Evolutionary conservation across 2,797 vertebrate genomes (phyloP).

Genomic region (Protonibea diacanthus): DNA sequence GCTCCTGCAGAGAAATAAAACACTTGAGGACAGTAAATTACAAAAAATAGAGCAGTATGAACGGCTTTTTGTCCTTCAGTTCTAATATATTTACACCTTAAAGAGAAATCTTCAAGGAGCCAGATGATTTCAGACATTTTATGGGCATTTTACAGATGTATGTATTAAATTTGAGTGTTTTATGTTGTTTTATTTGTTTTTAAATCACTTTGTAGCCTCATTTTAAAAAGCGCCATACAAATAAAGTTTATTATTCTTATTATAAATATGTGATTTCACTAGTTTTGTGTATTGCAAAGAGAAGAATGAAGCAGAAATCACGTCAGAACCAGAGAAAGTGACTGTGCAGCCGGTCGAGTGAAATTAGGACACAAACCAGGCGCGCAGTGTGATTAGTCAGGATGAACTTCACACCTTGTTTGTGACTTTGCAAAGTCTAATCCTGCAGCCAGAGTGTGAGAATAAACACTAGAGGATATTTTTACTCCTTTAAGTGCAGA

Average conservation of each 20-base stretch:
- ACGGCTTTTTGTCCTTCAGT: not conserved
- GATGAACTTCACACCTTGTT: slow-evolving; percentile 10
- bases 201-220: too few species aligned
- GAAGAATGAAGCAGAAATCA: slow-evolving; percentile 4
- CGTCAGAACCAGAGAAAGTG: not conserved
- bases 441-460: slow-evolving; percentile 15
- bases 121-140: not conserved
- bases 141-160: too few species aligned
- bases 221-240: too few species aligned
- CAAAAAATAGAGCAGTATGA: not conserved
- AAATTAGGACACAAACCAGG: slow-evolving; percentile 5
- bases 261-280: not conserved
- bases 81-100: not conserved
- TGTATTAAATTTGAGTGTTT: too few species aligned
- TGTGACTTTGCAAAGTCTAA: slow-evolving; percentile 29
- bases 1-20: not conserved
- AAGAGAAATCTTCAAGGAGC: too few species aligned
- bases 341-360: not conserved
- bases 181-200: too few species aligned
- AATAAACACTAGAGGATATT: slow-evolving; percentile 4
- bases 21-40: not conserved
- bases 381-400: not conserved
- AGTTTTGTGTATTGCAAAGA: slow-evolving; percentile 7
- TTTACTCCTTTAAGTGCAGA: slow-evolving; percentile 12
- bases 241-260: too few species aligned